phyloP scores from a whole-genome alignment of 2,888 invertebrate species.

The Cheilosia pagana region DNA sequence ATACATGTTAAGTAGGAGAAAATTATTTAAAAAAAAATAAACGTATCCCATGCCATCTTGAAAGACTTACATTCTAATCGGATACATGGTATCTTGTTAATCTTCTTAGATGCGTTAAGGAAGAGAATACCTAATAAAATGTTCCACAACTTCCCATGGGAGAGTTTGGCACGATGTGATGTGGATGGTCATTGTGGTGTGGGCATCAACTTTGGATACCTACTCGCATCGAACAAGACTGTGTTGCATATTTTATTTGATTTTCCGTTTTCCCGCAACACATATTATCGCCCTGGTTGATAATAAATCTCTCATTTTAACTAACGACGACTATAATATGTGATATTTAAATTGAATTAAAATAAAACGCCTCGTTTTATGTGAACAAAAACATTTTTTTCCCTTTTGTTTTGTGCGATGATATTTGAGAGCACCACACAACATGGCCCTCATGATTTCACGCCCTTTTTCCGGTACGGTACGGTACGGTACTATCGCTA shows the following conservation, averaged over 20 bases:
- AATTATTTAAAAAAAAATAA: conserved; percentile 1
- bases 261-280: conserved; percentile 49
- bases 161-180: conserved; percentile 13
- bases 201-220: conserved; percentile 8
- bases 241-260: conserved; percentile 53
- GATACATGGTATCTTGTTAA: conserved; percentile 35
- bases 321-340: neutral
- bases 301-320: conserved; percentile 39
- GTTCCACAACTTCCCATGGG: conserved; percentile 15
- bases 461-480: conserved; percentile 3
- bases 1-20: conserved; percentile 27
- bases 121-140: conserved; percentile 19
- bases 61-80: conserved; percentile 18
- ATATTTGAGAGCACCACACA: conserved; percentile 26
- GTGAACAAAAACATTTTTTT: neutral
- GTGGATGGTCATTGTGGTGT: conserved; percentile 12
- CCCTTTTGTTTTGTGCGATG: neutral
- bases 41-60: neutral
- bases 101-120: conserved; percentile 26
- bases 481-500: neutral
- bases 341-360: conserved; percentile 37
- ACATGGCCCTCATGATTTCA: conserved; percentile 50
- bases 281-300: conserved; percentile 23
- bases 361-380: conserved; percentile 35
- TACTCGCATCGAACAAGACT: neutral